A percentile compares a stretch with the other conserved stretches of the same genome.
Evolutionary conservation across 2,888 invertebrate species (phyloP).

Genomic region (Sthenelais limicola): DNA sequence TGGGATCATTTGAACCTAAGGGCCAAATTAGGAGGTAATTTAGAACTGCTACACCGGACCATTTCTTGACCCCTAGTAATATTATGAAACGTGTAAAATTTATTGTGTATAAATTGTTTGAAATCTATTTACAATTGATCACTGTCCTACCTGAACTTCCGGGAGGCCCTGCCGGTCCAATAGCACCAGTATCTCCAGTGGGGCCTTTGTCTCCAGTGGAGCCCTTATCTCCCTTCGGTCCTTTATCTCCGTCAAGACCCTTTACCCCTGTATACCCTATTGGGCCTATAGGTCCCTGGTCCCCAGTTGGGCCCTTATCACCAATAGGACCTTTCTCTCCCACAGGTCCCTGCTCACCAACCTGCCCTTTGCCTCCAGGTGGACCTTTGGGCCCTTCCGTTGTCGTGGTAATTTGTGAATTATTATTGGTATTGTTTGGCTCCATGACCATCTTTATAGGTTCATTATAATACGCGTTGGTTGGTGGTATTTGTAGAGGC

Average conservation of each 20-base stretch:
- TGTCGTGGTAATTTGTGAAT: no score
- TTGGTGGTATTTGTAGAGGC: no score
- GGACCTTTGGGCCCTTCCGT: not conserved
- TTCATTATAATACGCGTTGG: no score
- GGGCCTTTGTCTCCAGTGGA: not conserved
- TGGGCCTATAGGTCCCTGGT: constrained; percentile 1
- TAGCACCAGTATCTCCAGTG: not conserved
- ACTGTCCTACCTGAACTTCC: constrained; percentile 9
- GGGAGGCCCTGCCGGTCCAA: not conserved
- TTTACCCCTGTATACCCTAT: not conserved
- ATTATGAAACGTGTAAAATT: not conserved
- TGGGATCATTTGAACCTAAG: no score
- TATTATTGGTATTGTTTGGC: no score
- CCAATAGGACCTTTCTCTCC: not conserved
- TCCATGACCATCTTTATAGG: no score
- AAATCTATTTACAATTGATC: no score
- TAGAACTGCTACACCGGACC: no score
- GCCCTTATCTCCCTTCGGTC: not conserved
- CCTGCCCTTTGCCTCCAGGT: not conserved
- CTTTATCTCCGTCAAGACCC: constrained; percentile 1
- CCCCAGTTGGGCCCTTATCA: not conserved
- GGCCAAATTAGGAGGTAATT: no score
- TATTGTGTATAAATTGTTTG: not conserved
- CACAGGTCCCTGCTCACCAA: not conserved
- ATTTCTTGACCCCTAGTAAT: no score